Evolutionary conservation across 2,888 invertebrate species (phyloP), one percentile per base, ranked within the genome.

Genomic region (Carterocephalus palaemon): DNA sequence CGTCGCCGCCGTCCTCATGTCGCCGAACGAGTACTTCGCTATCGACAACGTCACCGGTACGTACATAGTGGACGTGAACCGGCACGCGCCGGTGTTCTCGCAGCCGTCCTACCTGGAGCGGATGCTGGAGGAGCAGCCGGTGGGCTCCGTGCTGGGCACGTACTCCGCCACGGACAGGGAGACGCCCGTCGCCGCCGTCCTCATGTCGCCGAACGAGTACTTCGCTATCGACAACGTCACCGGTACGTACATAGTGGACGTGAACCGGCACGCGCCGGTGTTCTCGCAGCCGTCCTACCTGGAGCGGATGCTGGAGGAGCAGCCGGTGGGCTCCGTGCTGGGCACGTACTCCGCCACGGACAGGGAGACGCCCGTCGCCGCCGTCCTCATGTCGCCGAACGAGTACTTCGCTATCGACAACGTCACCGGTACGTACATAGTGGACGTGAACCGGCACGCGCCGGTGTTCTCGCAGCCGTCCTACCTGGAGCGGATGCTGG

Each of bases 391-490:
- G 31, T 81, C 89, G 28, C 93, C 92, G 0, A 93, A 88, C 63
- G 90, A 92, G 0, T 95, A 93, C 72, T 95, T 96, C 70, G 88
- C 89, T 46, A 92, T 96, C 24, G 93, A 96, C 68, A 92, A 93
- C 64, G 89, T 91, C 3, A 94, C 95, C 38, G 96, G 95, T 87
- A 74, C 70, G 64, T 22, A 59, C 16, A 90, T 92, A 48, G 91
- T 91, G 17, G 92, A 92, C 60, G 91, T 92, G 0, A 92, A 92
- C 67, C 91, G 91, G 33, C 85, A 89, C 51, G 90, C 92, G 0
- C 92, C 92, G 2, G 69, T 73, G 1, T 88, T 88, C 68, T 67
- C 78, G 0, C 76, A 86, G 32, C 77, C 84, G 0, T 75, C 81
- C 2, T 88, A 85, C 63, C 56, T 72, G 34, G 78, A 79, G 57